Base-by-base conservation (phyloP, 2,113 vertebrate genomes). In the Microcebus murinus region DNA sequence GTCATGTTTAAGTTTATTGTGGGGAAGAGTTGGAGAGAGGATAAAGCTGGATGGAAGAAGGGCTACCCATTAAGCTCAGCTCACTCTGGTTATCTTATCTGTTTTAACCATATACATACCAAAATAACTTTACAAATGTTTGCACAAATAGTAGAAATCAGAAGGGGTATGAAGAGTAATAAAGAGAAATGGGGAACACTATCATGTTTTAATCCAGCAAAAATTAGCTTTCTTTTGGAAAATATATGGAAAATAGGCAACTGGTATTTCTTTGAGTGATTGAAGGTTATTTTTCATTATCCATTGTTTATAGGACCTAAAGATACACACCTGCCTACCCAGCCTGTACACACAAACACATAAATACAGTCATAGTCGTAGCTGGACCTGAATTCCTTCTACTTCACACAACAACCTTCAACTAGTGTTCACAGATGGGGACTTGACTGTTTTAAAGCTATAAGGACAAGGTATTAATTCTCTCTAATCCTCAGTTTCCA, bases 101-200 rank as follows among this genome's bases (percentile, higher is more conserved):
- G 9, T 71, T 79, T 90, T 85, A 80, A n/a, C 17, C 45, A 84
- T 18, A 65, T 4, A 65, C 5, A 29, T 55, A 68, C 15, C 20
- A 87, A 42, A 96, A 95, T 9, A 61, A n/a, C 25, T 91, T 61
- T 76, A 80, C 17, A 57, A 21, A 57, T 71, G 63, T 94, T 73
- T 79, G 8, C 79, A 50, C 14, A 65, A 87, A 63, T 3, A 65
- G 1, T n/a, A 71, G 27, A 71, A 70, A 65, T 71, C 63, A 55
- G 8, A 89, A 29, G 21, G 52, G 15, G 23, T 59, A 42, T 18
- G 17, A 77, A 79, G 48, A 84, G 90, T 21, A 7, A 50, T 45
- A 79, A 89, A 79, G 29, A 70, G 29, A 18, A 89, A 77, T 84
- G 45, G 63, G 27, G 55, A 81, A 55, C 9, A 9, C 25, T 76